Evolutionary conservation across 2,797 vertebrate species (phyloP).

Genomic region (Remorina albescens): DNA sequence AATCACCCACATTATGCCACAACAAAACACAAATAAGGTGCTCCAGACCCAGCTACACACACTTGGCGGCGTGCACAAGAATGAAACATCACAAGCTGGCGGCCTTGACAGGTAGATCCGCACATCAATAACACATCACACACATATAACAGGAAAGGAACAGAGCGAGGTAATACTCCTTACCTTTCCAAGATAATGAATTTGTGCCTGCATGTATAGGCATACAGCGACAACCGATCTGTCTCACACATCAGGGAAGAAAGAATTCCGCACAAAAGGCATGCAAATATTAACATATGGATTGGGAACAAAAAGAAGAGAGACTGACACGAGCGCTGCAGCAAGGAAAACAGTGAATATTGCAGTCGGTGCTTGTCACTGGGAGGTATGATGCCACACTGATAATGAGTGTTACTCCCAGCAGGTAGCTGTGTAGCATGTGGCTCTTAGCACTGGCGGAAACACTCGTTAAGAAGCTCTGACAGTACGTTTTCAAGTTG

Average conservation of each 20-base stretch:
- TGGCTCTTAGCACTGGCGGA: conserved; percentile 54
- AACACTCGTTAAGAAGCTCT: conserved; percentile 69
- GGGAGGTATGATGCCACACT: conserved; percentile 66
- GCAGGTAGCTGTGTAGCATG: conserved; percentile 71
- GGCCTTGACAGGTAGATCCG: conserved; percentile 38
- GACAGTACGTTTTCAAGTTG: conserved; percentile 44
- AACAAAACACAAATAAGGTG: conserved; percentile 14
- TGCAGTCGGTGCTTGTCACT: conserved; percentile 62
- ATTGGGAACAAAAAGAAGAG: conserved; percentile 14
- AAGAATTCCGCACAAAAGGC: conserved; percentile 25
- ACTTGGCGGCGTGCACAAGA: conserved; percentile 22
- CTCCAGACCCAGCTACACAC: conserved; percentile 26
- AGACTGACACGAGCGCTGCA: conserved; percentile 64
- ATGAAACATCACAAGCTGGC: conserved; percentile 40
- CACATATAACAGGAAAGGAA: conserved; percentile 23
- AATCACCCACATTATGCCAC: conserved; percentile 35
- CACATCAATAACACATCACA: conserved; percentile 48
- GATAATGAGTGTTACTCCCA: conserved; percentile 78
- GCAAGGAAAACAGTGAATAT: conserved; percentile 49
- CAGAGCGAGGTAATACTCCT: too few relatives aligned
- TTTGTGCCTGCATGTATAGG: not conserved
- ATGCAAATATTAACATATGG: conserved; percentile 53
- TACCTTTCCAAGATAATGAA: conserved; percentile 25
- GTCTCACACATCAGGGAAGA: conserved; percentile 43
- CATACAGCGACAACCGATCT: conserved; percentile 32